Percentiles rank a stretch among this genome's conserved stretches.
Conservation (phyloP, 1,140 invertebrate genomes). For the Sycophaga agraensis region DNA sequence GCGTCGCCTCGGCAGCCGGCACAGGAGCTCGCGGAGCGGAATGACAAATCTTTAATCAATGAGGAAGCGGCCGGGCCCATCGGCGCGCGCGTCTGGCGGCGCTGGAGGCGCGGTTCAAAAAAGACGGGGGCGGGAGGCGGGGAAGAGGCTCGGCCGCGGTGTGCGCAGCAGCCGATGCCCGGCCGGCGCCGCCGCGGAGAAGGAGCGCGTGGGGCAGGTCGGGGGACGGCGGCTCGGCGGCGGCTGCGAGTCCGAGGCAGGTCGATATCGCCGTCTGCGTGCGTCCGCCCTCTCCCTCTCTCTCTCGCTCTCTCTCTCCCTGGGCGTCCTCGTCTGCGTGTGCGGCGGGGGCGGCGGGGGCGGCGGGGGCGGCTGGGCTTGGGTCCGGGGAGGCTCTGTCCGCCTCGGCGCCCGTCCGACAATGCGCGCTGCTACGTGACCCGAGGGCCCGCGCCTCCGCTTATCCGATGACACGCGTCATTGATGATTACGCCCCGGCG, state of each 20-base stretch:
- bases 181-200: constrained; percentile 27
- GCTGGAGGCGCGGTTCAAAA: background rate
- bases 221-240: constrained; percentile 33
- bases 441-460: background rate
- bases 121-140: constrained; percentile 33
- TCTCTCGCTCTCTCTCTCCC: no score
- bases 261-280: constrained; percentile 55
- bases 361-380: background rate
- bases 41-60: background rate
- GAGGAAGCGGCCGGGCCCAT: background rate
- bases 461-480: constrained; percentile 27
- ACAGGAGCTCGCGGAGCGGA: background rate
- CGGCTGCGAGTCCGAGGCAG: constrained; percentile 36
- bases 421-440: background rate
- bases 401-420: constrained; percentile 2
- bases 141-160: constrained; percentile 28
- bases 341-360: background rate
- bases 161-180: background rate
- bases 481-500: constrained; percentile 10
- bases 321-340: no score
- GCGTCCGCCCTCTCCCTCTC: constrained; percentile 34
- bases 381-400: background rate
- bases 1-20: no score
- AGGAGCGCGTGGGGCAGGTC: constrained; percentile 48
- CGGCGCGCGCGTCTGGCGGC: constrained; percentile 2